Percentiles rank a stretch among this genome's conserved stretches.
Evolutionary conservation across 2,797 vertebrate genomes (phyloP).

Genomic region (Iguana delicatissima): DNA sequence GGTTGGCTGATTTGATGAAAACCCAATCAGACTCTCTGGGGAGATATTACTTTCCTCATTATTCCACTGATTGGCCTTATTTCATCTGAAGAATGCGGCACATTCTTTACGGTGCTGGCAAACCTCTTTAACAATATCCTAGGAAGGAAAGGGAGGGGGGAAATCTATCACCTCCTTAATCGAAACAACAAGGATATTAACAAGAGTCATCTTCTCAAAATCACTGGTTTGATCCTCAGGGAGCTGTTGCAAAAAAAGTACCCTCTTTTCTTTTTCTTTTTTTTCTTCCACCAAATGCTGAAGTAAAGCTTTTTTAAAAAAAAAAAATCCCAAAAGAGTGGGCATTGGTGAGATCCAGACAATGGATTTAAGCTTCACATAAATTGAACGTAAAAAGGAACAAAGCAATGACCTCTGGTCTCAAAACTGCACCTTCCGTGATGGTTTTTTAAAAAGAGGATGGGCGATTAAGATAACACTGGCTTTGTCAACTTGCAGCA

Average conservation of each 20-base stretch:
- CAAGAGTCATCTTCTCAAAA: slow-evolving; percentile 70
- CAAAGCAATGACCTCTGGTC: slow-evolving; percentile 57
- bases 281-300: slow-evolving; percentile 42
- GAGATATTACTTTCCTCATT: slow-evolving; percentile 93
- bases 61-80: slow-evolving; percentile 93
- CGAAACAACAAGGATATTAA: slow-evolving; percentile 82
- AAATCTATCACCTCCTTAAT: slow-evolving; percentile 81
- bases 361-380: slow-evolving; percentile 56
- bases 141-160: slow-evolving; percentile 73
- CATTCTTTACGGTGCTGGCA: slow-evolving; percentile 83
- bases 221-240: slow-evolving; percentile 58
- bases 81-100: slow-evolving; percentile 87
- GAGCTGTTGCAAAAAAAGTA: slow-evolving; percentile 47
- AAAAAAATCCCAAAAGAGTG: slow-evolving; percentile 44
- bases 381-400: slow-evolving; percentile 66
- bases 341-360: slow-evolving; percentile 49
- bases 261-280: background rate
- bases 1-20: slow-evolving; percentile 90
- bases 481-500: slow-evolving; percentile 79
- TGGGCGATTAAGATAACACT: slow-evolving; percentile 46
- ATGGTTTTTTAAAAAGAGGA: background rate
- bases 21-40: slow-evolving; percentile 88
- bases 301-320: slow-evolving; percentile 17
- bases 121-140: slow-evolving; percentile 83
- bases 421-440: slow-evolving; percentile 49